phyloP scores from a whole-genome alignment of 2,888 invertebrate species.

The Nowickia ferox region DNA sequence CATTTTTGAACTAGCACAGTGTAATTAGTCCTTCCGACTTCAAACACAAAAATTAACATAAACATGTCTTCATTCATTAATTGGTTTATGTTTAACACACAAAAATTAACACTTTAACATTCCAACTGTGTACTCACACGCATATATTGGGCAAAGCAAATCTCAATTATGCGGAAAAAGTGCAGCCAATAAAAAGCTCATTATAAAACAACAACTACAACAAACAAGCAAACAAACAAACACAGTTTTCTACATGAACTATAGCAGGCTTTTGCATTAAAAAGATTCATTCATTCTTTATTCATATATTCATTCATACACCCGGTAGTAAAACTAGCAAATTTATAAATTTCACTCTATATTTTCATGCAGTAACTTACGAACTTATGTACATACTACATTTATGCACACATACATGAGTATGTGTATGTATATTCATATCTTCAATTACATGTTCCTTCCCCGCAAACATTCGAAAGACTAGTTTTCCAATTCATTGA shows the following conservation, averaged over 20 bases:
- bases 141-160: conserved; percentile 10
- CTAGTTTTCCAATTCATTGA: no score
- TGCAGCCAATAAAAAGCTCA: conserved; percentile 47
- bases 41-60: neutral
- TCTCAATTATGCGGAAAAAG: conserved; percentile 46
- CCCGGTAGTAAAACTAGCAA: conserved; percentile 69
- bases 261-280: conserved; percentile 33
- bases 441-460: neutral
- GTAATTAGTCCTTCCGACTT: neutral
- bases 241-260: conserved; percentile 53
- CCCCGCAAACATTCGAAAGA: no score
- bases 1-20: no score
- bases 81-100: neutral
- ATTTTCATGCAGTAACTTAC: conserved; percentile 10
- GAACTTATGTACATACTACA: neutral
- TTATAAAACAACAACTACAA: conserved; percentile 47
- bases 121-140: neutral
- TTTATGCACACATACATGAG: neutral
- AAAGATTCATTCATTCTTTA: conserved; percentile 47
- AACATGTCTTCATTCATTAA: conserved; percentile 1
- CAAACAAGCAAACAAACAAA: no score
- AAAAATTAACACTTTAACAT: conserved; percentile 7
- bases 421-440: neutral
- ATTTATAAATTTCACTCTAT: conserved; percentile 53
- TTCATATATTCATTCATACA: conserved; percentile 53